Base-by-base conservation (phyloP, 2,888 invertebrate genomes). In the Dasysyrphus tricinctus region DNA sequence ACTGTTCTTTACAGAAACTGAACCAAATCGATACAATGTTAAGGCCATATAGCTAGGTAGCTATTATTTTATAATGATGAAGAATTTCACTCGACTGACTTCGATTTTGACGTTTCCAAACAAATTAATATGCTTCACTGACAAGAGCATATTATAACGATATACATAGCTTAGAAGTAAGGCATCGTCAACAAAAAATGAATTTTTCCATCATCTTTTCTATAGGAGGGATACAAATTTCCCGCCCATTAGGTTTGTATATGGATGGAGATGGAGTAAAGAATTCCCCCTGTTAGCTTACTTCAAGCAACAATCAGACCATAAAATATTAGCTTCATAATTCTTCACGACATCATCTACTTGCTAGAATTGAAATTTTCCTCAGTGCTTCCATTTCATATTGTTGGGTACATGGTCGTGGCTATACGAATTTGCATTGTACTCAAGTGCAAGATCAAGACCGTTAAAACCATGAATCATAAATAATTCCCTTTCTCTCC, bases 361-460 rank as follows among this genome's bases (percentile, higher is more conserved):
- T 54, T 61, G 61, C 24, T 12, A 14, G n/a, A 32, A 63, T 5
- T 63, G 44, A 80, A 39, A 49, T 47, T 78, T 34, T 29, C 14
- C 54, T 56, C 44, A 2, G 24, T 19, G 42, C 39, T 65, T 47
- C 56, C 14, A 42, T 16, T 76, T 44, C 37, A 61, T 42, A 75
- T 61, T 44, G 37, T 16, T 9, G 9, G 3, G 1, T 3, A 19
- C 2, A 19, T 5, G 9, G 49, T 3, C 34, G 19, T n/a, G 19
- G 8, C 9, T 29, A 51, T 29, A 16, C 11, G 12, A 11, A 51
- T 51, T 67, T 37, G 42, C 14, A 16, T 70, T 65, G 65, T 16
- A 49, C 80, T 72, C 83, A 79, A 79, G 74, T 83, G 79, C 79
- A 83, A 83, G 74, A 70, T 83, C 70, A 79, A 74, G 70, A 70